Evolutionary conservation across 2,113 vertebrate species (phyloP).

Genomic region (Candoia aspera): DNA sequence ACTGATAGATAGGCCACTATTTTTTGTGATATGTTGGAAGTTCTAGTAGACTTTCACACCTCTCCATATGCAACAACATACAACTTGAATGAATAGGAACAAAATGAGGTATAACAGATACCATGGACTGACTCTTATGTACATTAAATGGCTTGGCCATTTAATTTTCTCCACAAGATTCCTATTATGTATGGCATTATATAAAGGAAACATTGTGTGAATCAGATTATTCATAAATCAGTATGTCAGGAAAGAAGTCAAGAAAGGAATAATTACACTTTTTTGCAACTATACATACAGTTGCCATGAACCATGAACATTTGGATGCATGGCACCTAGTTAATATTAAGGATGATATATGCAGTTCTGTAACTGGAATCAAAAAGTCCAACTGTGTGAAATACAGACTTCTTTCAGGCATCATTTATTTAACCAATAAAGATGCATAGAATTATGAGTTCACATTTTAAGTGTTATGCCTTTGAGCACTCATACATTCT

Average conservation of each 20-base stretch:
- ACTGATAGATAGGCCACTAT: not conserved
- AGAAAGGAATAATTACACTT: not conserved
- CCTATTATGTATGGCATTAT: not conserved
- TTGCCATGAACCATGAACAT: not conserved
- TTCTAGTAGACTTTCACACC: not conserved
- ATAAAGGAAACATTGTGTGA: not conserved
- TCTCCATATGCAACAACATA: constrained; percentile 15
- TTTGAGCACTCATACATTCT: not conserved
- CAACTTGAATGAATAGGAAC: not conserved
- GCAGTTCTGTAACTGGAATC: not conserved
- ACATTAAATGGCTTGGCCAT: not conserved
- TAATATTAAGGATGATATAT: not conserved
- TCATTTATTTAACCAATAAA: not conserved
- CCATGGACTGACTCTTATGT: not conserved
- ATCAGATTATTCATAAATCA: not conserved
- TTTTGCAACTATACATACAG: not conserved
- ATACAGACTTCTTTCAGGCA: not conserved
- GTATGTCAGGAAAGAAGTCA: not conserved
- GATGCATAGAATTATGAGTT: not conserved
- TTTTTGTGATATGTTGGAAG: not conserved
- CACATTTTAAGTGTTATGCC: not conserved
- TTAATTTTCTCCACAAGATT: not conserved
- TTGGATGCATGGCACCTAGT: not conserved
- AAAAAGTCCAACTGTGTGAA: not conserved
- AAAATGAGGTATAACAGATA: not conserved